Conservation (phyloP, 2,797 vertebrate genomes). For the Alcedo atthis region DNA sequence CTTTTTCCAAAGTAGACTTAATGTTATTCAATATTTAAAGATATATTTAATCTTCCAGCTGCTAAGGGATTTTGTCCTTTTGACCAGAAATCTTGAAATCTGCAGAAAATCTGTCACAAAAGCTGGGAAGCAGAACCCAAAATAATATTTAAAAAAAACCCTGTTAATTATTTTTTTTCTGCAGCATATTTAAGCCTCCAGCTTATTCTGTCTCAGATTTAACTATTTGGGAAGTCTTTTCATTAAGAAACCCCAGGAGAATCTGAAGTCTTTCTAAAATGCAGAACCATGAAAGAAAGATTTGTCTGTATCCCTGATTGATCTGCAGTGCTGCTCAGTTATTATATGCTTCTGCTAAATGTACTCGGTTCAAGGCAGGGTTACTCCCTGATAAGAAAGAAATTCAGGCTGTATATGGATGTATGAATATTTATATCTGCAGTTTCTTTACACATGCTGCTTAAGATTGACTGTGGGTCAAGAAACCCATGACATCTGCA, state of each 20-base stretch:
- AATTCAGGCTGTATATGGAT: neutral
- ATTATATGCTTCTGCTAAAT: slow-evolving; percentile 8
- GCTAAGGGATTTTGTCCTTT: neutral
- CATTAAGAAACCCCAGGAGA: neutral
- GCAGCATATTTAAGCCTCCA: neutral
- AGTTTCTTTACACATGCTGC: neutral
- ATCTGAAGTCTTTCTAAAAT: neutral
- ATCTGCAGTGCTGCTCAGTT: neutral
- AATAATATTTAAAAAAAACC: neutral
- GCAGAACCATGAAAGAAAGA: neutral
- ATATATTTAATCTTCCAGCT: neutral
- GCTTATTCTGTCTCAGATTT: neutral
- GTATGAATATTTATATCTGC: slow-evolving; percentile 31
- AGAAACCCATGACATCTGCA: neutral
- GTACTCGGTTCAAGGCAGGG: slow-evolving; percentile 12
- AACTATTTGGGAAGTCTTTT: slow-evolving; percentile 16
- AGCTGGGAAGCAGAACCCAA: neutral
- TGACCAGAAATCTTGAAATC: neutral
- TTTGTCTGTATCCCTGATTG: slow-evolving; percentile 12
- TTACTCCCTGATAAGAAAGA: slow-evolving; percentile 30
- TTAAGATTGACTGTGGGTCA: neutral
- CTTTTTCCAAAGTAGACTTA: neutral
- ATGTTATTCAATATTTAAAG: slow-evolving; percentile 18
- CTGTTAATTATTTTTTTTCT: neutral
- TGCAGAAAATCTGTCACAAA: neutral